Evolutionary conservation across 2,797 vertebrate genomes (phyloP), one percentile per base, ranked within the genome.

Genomic region (Dipus sagitta): DNA sequence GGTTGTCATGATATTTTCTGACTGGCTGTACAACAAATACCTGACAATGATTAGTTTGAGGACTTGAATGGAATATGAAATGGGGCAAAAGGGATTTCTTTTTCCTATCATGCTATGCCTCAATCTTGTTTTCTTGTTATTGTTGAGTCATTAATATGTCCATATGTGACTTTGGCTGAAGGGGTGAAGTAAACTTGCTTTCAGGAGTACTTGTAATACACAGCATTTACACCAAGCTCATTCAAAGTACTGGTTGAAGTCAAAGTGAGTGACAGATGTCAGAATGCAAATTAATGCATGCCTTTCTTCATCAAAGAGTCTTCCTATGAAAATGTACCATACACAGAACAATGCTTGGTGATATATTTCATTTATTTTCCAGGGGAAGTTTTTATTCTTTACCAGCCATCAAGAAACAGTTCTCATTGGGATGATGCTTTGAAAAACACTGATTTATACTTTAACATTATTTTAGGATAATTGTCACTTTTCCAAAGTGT

Each of bases 381-480:
- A 60, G 38, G 42, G 3, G n/a, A 28, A 68, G 5, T n/a, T 68
- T 38, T 47, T 24, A 52, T 58, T 21, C 9, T 21, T 70, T 30
- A 70, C 24, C 70, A 67, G 24, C 28, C 21, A 30, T n/a, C 23
- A 70, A 26, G n/a, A 47, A 58, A 52, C 15, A 32, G n/a, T 81
- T 78, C 58, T 64, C n/a, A 15, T 88, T 75, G 34, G 94, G 32
- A 68, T 4, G 34, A 54, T 9, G 42, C 14, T 78, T n/a, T 82
- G 52, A 72, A 85, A 79, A 92, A 83, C 15, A 62, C 20, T 72
- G 42, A 77, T 64, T 76, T 79, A 80, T 90, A 87, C 24, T 78
- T 79, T 77, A 58, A 68, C 77, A 47, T 30, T 17, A 74, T 86
- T 83, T 86, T 75, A 87, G 52, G 26, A 70, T 23, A 94, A 64